Percentiles rank a stretch among this genome's conserved stretches.
Conservation (phyloP, 2,888 invertebrate species). For the Chromoteleia sp. region DNA sequence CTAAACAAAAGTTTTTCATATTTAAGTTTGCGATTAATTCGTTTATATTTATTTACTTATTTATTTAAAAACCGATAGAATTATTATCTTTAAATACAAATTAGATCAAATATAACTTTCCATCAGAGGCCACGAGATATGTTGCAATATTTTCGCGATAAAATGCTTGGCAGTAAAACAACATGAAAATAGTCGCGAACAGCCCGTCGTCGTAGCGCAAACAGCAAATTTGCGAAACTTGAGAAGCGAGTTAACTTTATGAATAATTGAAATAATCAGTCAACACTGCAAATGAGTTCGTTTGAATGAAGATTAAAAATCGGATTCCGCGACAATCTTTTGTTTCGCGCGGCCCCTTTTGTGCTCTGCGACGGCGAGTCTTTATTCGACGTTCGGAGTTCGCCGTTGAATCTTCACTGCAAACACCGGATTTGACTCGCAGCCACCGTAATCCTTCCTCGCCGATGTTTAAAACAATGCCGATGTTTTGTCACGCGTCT, state of each 20-base stretch:
- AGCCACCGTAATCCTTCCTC: slow-evolving; percentile 28
- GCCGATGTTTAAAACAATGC: slow-evolving; percentile 35
- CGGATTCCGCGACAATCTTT: slow-evolving; percentile 22
- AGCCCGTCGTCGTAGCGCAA: neutral
- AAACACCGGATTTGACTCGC: slow-evolving; percentile 37
- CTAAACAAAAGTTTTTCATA: no score
- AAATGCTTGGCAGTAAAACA: neutral
- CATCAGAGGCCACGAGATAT: no score
- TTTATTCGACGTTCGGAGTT: slow-evolving; percentile 25
- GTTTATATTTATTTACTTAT: no score
- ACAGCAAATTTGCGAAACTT: neutral
- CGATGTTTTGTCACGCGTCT: slow-evolving; percentile 25
- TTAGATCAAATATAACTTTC: no score
- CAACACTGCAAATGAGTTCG: slow-evolving; percentile 10
- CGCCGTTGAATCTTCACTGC: slow-evolving; percentile 18
- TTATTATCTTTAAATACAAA: no score
- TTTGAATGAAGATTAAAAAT: slow-evolving; percentile 27
- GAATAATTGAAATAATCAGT: slow-evolving; percentile 24
- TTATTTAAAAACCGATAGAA: no score
- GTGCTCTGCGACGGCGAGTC: slow-evolving; percentile 6
- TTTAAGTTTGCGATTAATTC: no score
- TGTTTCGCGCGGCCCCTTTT: slow-evolving; percentile 40
- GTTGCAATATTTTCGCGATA: no score
- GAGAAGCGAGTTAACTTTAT: neutral
- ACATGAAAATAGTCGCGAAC: no score